These are phyloP conservation scores for Tangara arthus DNA, from an alignment of 2,797 vertebrate species.

Conservation along the genomic window DNA sequence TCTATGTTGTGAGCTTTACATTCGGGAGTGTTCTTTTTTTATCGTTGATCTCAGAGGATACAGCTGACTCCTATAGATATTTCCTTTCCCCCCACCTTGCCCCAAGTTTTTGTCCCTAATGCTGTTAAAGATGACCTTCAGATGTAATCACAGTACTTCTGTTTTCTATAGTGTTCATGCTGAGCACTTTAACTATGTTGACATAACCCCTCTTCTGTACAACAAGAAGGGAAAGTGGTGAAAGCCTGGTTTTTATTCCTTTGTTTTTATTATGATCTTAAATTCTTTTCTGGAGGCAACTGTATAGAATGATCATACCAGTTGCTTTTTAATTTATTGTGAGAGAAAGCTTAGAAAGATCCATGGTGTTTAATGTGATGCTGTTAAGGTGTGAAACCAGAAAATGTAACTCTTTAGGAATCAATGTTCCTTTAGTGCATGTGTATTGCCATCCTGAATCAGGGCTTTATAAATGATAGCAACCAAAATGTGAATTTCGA, in stretches of 20 bases:
- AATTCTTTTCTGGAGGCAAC: background rate
- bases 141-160: background rate
- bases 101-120: background rate
- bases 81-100: background rate
- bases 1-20: background rate
- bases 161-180: background rate
- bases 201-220: background rate
- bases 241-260: background rate
- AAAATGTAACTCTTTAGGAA: background rate
- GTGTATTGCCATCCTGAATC: background rate
- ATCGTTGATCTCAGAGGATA: background rate
- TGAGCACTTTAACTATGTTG: background rate
- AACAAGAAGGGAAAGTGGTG: background rate
- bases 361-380: background rate
- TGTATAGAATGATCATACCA: background rate
- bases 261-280: background rate
- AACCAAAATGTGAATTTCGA: background rate
- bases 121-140: background rate
- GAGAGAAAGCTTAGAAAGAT: background rate
- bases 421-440: background rate
- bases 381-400: background rate
- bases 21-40: background rate
- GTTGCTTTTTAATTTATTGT: background rate
- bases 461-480: background rate
- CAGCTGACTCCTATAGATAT: background rate